Base-by-base conservation (phyloP, 2,797 vertebrate genomes). In the Sciurus vulgaris region DNA sequence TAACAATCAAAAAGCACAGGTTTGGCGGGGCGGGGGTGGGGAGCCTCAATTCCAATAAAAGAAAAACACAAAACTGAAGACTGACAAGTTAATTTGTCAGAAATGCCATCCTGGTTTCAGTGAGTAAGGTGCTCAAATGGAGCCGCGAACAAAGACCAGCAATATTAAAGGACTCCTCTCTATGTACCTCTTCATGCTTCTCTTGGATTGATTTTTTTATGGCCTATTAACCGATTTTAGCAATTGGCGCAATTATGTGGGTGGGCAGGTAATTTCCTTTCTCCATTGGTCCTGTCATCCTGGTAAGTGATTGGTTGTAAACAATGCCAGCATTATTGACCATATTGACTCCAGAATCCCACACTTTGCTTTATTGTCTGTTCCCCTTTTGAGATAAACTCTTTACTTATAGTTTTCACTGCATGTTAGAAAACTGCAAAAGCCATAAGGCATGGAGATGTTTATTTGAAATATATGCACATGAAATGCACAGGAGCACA, bases 181-280 rank as follows among this genome's bases (percentile, higher is more conserved):
- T 0, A 7, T 70, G 56, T 33, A 30, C 70, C 69, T 84, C 93
- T 86, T 79, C 70, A 77, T 28, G 74, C 38, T 86, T 84, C 90
- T 93, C 88, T 86, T n/a, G 24, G 35, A 87, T 93, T 90, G 87
- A 92, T 94, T 79, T 83, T 92, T 92, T 76, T 82, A 77, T 81
- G 49, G 76, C 18, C 70, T 85, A 83, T 87, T 90, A 96, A 74
- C 81, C 0, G 4, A 89, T 92, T 97, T 82, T 70, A 91, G 47
- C 78, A 95, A 89, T 79, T 81, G 90, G 88, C 84, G 38, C 79
- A 95, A 86, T 94, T 92, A 94, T 86, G 67, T 85, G 77, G 76
- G 86, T 3, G 3, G 73, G 74, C 67, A 35, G 77, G 77, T 69
- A 86, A 93, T 95, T 94, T 95, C 82, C 92, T 83, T 73, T 86